Evolutionary conservation across 2,113 vertebrate species (phyloP), one percentile per base, ranked within the genome.

Genomic region (Etheostoma cragini): DNA sequence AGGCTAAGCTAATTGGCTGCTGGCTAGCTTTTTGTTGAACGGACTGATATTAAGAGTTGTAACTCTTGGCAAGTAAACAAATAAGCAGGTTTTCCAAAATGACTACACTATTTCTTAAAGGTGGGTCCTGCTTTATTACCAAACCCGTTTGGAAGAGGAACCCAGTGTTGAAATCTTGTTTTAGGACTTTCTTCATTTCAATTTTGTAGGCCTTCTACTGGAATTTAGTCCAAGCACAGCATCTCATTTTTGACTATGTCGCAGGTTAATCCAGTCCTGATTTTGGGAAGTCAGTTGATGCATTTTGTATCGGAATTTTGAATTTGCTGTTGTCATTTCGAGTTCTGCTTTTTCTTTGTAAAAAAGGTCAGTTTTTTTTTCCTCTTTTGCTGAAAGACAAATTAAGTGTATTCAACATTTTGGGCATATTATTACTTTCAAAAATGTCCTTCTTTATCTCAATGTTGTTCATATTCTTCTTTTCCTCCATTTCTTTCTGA

Each of bases 401-500:
- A 50, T 67, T 17, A 6, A 33, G 8, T 35, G 26, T 35, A 49
- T 15, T 2, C 24, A n/a, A 52, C 17, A 68, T 50, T 52, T 33
- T 33, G 11, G 24, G 17, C 16, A 67, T 11, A 8, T 15, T 54
- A n/a, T 22, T 45, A 21, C 26, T 42, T 57, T 87, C 24, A 60
- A 58, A 58, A 60, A 69, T 71, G 52, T 84, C 66, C 50, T 42
- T 24, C 67, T 76, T 57, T 17, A 35, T 80, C 21, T 10, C 42
- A 14, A 45, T 79, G 71, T 68, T 68, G 66, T 76, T 78, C 60
- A 16, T 73, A 62, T 74, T 74, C 50, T 69, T 42, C 11, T 26
- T 46, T 38, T 60, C 68, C 26, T 65, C 56, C 72, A 35, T 85
- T 80, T 68, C 67, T 81, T 57, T 91, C 85, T 84, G 60, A 71